Conservation (phyloP, 2,113 vertebrate species). For the Mustelus asterias region DNA sequence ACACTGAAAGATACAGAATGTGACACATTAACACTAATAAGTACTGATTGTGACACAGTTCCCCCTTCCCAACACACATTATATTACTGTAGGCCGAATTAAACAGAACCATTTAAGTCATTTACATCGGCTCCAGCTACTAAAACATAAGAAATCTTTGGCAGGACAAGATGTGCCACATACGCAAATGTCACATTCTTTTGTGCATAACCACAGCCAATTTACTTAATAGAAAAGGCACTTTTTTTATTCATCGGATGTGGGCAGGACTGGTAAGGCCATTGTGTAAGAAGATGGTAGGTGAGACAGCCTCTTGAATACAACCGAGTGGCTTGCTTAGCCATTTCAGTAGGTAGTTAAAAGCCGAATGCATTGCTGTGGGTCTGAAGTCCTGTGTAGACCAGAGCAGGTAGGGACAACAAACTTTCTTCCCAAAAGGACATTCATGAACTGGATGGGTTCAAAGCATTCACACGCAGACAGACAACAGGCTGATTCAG, state of each 20-base stretch:
- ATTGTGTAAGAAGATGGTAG: not conserved
- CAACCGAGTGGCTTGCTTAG: not conserved
- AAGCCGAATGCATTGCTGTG: not conserved
- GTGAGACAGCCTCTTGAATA: not conserved
- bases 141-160: not conserved
- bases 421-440: too few relatives aligned
- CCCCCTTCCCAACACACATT: not conserved
- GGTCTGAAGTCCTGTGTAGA: not conserved
- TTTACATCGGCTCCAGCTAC: not conserved
- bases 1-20: not conserved
- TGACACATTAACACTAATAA: conserved; percentile 17
- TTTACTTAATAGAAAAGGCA: not conserved
- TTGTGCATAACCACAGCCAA: not conserved
- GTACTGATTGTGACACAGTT: not conserved
- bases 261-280: not conserved
- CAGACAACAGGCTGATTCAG: too few relatives aligned
- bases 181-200: not conserved
- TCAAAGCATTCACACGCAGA: not conserved
- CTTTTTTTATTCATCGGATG: not conserved
- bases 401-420: not conserved
- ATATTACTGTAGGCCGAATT: not conserved
- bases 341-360: not conserved
- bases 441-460: too few relatives aligned
- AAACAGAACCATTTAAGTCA: not conserved
- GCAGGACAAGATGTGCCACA: not conserved